Conservation (phyloP, 2,113 vertebrate species). For the Scophthalmus maximus region DNA sequence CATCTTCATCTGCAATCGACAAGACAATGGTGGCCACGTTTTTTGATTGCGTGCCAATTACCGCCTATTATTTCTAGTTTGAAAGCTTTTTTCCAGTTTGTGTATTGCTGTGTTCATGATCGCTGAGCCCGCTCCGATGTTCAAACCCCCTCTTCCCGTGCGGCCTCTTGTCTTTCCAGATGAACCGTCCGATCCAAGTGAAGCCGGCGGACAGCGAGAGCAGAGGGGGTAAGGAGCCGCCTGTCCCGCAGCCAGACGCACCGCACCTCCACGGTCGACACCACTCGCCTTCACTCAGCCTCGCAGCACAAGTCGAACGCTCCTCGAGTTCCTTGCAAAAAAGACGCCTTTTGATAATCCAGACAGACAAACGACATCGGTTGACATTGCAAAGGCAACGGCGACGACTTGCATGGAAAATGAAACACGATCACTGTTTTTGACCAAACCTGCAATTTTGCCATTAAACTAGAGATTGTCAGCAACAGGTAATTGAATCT, state of each 20-base stretch:
- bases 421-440: background rate
- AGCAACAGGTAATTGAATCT: background rate
- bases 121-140: background rate
- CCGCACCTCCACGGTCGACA: too few relatives aligned
- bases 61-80: slow-evolving; percentile 1
- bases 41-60: background rate
- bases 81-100: background rate
- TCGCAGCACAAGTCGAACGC: slow-evolving; percentile 61
- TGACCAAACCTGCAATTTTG: background rate
- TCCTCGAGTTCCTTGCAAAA: too few relatives aligned
- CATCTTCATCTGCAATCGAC: background rate
- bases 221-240: slow-evolving; percentile 85
- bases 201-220: slow-evolving; percentile 89
- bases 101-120: background rate
- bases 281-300: too few relatives aligned
- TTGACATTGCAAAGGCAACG: background rate
- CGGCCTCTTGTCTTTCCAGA: slow-evolving; percentile 74
- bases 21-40: background rate
- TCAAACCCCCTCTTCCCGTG: background rate
- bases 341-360: too few relatives aligned
- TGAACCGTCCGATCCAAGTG: slow-evolving; percentile 89
- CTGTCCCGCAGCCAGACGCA: slow-evolving; percentile 56
- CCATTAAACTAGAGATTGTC: background rate
- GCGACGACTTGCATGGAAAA: background rate
- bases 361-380: too few relatives aligned